Evolutionary conservation across 2,797 vertebrate species (phyloP), one percentile per base, ranked within the genome.

Genomic region (Coendou prehensilis): DNA sequence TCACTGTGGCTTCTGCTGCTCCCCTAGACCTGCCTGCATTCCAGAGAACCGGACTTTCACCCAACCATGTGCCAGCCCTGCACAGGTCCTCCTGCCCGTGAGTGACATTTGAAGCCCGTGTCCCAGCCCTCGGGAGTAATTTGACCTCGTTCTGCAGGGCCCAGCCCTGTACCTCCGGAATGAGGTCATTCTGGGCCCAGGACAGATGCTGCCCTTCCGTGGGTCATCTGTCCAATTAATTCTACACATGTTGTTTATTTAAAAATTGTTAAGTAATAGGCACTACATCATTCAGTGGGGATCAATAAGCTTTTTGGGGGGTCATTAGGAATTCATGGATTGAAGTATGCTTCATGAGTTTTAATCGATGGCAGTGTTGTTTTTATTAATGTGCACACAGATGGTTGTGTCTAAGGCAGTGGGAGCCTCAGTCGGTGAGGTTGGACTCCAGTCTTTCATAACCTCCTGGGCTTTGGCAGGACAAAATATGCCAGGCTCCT

Each of bases 31-130:
- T 11, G 47, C 64, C 61, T 0, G 0, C 33, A 18, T 79, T n/a
- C 61, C 64, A 63, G 52, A 78, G 22, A 30, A 9, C 17, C 0
- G 0, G 0, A 18, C n/a, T 30, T 13, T 7, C 33, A 11, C 18
- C 1, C 0, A 0, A 23, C 41, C 23, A 14, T 13, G 33, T n/a
- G n/a, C 37, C 67, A 69, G n/a, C 1, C 2, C 64, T 6, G 17
- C 30, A 3, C 45, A 0, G 41, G 2, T 5, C 9, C 85, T 85
- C 59, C 81, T 67, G 37, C 20, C 54, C 11, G 22, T 17, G n/a
- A n/a, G 22, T 30, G 52, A 33, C 87, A 10, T 9, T 13, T 2
- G 41, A 52, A 47, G 23, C 45, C n/a, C 33, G n/a, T 5, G 41
- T 11, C 28, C 17, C 2, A 0, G 9, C 41, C 50, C n/a, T 33